phyloP scores from a whole-genome alignment of 2,888 invertebrate species.

The Merodon equestris region DNA sequence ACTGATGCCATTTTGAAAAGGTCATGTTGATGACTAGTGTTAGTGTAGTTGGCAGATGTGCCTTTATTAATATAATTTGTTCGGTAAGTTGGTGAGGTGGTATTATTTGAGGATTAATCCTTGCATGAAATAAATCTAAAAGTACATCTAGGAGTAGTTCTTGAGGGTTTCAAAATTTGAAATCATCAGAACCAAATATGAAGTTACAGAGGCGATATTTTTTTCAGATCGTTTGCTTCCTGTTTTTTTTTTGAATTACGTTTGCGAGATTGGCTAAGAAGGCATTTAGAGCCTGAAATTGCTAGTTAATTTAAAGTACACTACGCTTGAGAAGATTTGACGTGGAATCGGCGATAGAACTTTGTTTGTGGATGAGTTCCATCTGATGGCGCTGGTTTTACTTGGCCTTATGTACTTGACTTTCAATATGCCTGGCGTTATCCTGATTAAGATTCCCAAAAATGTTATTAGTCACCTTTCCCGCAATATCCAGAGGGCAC shows the following conservation, averaged over 20 bases:
- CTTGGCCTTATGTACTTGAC: constrained; percentile 9
- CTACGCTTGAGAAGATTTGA: constrained; percentile 11
- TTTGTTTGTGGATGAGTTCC: constrained; percentile 14
- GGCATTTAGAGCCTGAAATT: constrained; percentile 10
- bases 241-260: constrained; percentile 5
- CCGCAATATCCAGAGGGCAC: constrained; percentile 31
- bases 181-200: constrained; percentile 5
- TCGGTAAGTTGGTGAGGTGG: constrained; percentile 12
- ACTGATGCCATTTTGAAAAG: constrained; percentile 22
- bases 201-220: constrained; percentile 2
- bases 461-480: constrained; percentile 10
- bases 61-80: constrained; percentile 3
- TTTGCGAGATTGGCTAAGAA: constrained; percentile 1
- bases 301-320: constrained; percentile 12
- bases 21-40: too few relatives aligned
- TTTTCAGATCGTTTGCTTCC: background rate
- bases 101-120: constrained; percentile 23
- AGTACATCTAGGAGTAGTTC: constrained; percentile 4
- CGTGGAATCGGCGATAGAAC: constrained; percentile 26
- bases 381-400: constrained; percentile 9
- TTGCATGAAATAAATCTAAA: constrained; percentile 8
- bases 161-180: background rate
- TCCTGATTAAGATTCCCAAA: constrained; percentile 24
- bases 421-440: constrained; percentile 11
- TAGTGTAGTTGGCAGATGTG: too few relatives aligned